Evolutionary conservation across 2,888 invertebrate genomes (phyloP), one percentile per base, ranked within the genome.

Genomic region (Drosophila mulleri): DNA sequence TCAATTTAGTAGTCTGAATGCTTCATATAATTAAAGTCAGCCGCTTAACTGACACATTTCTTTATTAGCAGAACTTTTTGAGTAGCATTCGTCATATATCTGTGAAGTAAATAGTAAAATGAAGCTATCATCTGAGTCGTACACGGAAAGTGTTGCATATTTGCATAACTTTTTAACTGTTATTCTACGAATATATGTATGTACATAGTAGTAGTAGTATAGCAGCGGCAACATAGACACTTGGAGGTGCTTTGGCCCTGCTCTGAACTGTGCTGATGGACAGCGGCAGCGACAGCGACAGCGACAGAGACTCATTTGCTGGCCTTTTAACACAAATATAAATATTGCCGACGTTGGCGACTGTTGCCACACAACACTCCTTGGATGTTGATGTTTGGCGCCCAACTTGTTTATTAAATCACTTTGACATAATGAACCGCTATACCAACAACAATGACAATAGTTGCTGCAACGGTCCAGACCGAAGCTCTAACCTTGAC

Each of bases 401-500:
- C 47, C 47, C 48, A 48, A 56, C 75, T 66, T 72, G 69, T 72
- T 82, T 85, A 74, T 86, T 70, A 73, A 87, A 78, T 80, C 78
- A 84, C 72, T 77, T 84, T 89, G 82, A 84, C 89, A 84, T 75
- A 82, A 87, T 89, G 85, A 89, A 82, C 89, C 89, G 85, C 89
- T 89, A 84, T 78, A 72, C 65, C 69, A 80, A 73, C 86, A 54
- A 54, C 61, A 53, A 58, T 50, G 44, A 23, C 16, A 23, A 39
- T 20, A 35, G 14, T 23, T 16, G 23, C 56, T 37, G 41, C 37
- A 69, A 37, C 8, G 52, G 58, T 62, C 45, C 74, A 65, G 52
- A 59, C 39, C 53, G 62, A 45, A 70, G 67, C 74, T 61, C 56
- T 83, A 88, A 88, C 83, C 83, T 88, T 84, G 83, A 84, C 80